These are phyloP conservation scores for Archocentrus centrarchus DNA, from an alignment of 2,113 vertebrate genomes.

Conservation along the genomic window DNA sequence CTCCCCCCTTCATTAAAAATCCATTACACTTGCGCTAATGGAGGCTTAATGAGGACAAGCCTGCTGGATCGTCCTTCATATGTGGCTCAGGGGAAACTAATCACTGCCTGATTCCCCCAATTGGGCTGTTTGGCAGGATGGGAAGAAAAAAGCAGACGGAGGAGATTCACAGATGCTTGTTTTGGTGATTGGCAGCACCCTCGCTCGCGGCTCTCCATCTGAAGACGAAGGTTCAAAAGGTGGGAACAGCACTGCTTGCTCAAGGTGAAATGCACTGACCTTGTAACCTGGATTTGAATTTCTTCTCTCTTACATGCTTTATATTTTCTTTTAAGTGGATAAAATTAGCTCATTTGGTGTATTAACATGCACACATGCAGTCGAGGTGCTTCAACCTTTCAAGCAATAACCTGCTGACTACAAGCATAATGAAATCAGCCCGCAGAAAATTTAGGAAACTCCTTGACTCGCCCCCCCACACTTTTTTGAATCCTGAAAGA, in stretches of 20 bases:
- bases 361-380: conserved; percentile 28
- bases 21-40: conserved; percentile 67
- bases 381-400: background rate
- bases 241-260: background rate
- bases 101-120: conserved; percentile 32
- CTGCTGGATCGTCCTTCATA: conserved; percentile 65
- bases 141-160: background rate
- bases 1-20: conserved; percentile 70
- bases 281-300: background rate
- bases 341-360: background rate
- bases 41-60: conserved; percentile 70
- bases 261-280: background rate
- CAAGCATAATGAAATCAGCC: conserved; percentile 1
- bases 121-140: conserved; percentile 6
- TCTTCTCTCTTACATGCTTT: background rate
- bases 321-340: background rate
- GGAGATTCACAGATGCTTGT: background rate
- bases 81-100: conserved; percentile 62
- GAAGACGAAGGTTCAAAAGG: conserved; percentile 14
- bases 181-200: background rate
- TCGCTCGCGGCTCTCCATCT: background rate
- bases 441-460: background rate
- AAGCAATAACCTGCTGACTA: conserved; percentile 17
- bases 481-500: conserved; percentile 10
- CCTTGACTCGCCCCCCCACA: background rate